A percentile compares a stretch with the other conserved stretches of the same genome.
Evolutionary conservation across 2,113 vertebrate genomes (phyloP).

Genomic region (Antennarius striatus): DNA sequence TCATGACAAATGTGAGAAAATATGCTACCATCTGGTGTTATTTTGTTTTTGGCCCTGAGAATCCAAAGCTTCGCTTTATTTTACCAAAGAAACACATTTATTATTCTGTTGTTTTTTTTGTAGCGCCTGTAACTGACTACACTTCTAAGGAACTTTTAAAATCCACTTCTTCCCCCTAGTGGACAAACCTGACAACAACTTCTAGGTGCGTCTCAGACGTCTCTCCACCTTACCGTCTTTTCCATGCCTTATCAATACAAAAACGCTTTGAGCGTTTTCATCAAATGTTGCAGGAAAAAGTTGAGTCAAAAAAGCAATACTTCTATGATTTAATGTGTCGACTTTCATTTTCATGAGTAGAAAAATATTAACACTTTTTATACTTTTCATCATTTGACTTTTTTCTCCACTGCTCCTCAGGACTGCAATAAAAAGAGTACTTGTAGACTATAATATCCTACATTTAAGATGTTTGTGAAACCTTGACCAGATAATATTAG

Average conservation of each 20-base stretch:
- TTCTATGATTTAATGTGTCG: neutral
- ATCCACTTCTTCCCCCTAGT: slow-evolving; percentile 61
- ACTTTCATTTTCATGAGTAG: neutral
- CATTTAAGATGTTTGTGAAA: no score
- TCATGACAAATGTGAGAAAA: neutral
- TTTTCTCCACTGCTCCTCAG: slow-evolving; percentile 4
- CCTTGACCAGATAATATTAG: no score
- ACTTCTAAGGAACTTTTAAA: slow-evolving; percentile 7
- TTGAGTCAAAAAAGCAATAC: no score
- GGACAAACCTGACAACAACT: slow-evolving; percentile 42
- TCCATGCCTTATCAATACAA: slow-evolving; percentile 1
- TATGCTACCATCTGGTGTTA: neutral
- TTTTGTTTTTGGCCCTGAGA: neutral
- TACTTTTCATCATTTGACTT: no score
- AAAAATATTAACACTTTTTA: no score
- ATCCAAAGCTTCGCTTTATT: slow-evolving; percentile 1
- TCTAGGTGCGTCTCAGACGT: slow-evolving; percentile 9
- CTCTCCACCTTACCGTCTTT: neutral
- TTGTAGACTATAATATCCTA: no score
- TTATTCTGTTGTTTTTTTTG: neutral
- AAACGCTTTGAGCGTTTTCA: neutral
- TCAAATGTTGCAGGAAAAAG: no score
- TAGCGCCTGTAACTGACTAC: neutral
- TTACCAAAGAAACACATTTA: slow-evolving; percentile 26
- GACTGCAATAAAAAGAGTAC: no score